These are phyloP conservation scores for Telenomus remus DNA, from an alignment of 1,140 invertebrate genomes.

Conservation along the genomic window DNA sequence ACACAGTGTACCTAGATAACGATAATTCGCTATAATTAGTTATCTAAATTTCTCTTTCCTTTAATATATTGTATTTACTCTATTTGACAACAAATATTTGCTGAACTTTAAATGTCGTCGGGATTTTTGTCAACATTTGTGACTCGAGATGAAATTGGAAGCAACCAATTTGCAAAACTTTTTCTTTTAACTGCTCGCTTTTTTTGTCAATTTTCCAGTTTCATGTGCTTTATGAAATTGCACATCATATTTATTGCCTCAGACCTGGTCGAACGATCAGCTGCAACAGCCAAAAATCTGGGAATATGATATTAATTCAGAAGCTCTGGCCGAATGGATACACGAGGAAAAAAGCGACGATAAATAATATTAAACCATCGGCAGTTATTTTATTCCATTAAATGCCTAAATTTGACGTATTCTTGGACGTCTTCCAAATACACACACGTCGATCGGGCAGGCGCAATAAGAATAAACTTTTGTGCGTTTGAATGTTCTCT, in stretches of 20 bases:
- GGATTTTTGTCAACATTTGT: no score
- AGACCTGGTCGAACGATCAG: slow-evolving; percentile 16
- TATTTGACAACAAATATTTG: no score
- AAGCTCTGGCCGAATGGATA: neutral
- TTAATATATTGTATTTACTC: neutral
- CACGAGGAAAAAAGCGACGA: slow-evolving; percentile 18
- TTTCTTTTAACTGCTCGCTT: no score
- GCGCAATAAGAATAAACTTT: slow-evolving; percentile 13
- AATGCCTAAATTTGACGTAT: slow-evolving; percentile 35
- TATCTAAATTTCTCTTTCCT: slow-evolving; percentile 17
- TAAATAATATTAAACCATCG: slow-evolving; percentile 47
- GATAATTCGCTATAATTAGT: slow-evolving; percentile 48
- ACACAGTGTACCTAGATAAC: slow-evolving; percentile 36
- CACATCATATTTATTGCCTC: slow-evolving; percentile 10
- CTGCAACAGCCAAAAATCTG: slow-evolving; percentile 14
- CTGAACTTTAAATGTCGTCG: no score
- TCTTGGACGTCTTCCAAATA: slow-evolving; percentile 30
- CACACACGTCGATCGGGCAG: slow-evolving; percentile 19
- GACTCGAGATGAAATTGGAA: no score
- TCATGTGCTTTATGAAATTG: slow-evolving; percentile 20
- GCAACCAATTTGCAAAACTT: no score
- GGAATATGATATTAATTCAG: slow-evolving; percentile 35
- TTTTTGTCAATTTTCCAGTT: neutral
- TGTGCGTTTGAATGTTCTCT: neutral
- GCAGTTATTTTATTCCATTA: slow-evolving; percentile 48